Evolutionary conservation across 92 coral and sea anemone genomes (phyloP).

Genomic region (Micromussa lordhowensis): DNA sequence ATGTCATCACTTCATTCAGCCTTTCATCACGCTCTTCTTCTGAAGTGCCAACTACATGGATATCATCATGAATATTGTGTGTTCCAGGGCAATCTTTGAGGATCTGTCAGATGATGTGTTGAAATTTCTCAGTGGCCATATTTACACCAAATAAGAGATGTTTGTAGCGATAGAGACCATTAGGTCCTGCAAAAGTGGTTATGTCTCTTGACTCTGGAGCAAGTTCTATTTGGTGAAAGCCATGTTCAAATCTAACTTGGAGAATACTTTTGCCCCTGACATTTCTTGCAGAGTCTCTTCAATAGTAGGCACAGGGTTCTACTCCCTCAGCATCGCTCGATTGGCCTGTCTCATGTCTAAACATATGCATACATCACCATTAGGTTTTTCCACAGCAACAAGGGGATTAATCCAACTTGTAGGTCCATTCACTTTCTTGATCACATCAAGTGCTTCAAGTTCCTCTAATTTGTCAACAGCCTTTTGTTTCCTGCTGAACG

Average conservation of each 20-base stretch:
- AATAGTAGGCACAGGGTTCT: slow-evolving; percentile 75
- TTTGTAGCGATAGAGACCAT: too few species aligned
- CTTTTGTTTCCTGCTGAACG: too few species aligned
- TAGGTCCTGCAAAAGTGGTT: too few species aligned
- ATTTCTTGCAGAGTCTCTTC: too few species aligned
- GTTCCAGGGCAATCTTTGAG: slow-evolving; percentile 70
- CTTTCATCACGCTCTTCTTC: too few species aligned
- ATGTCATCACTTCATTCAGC: too few species aligned
- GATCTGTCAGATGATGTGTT: slow-evolving; percentile 68
- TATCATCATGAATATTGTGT: slow-evolving; percentile 64
- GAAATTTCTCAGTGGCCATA: slow-evolving; percentile 73
- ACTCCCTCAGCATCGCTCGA: slow-evolving; percentile 65
- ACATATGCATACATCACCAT: slow-evolving; percentile 68
- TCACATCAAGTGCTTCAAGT: too few species aligned
- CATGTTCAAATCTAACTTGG: too few species aligned
- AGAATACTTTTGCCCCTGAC: slow-evolving; percentile 68
- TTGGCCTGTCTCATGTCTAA: slow-evolving; percentile 81
- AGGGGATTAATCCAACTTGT: slow-evolving; percentile 69
- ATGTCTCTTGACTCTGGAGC: too few species aligned
- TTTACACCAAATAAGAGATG: slow-evolving; percentile 57
- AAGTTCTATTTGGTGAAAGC: too few species aligned
- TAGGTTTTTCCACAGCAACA: slow-evolving; percentile 63
- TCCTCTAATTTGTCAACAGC: too few species aligned
- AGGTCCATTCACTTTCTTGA: too few species aligned
- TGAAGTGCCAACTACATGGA: slow-evolving; percentile 51